Conservation (phyloP, 1,140 invertebrate genomes). For the Brachionus koreanus region DNA sequence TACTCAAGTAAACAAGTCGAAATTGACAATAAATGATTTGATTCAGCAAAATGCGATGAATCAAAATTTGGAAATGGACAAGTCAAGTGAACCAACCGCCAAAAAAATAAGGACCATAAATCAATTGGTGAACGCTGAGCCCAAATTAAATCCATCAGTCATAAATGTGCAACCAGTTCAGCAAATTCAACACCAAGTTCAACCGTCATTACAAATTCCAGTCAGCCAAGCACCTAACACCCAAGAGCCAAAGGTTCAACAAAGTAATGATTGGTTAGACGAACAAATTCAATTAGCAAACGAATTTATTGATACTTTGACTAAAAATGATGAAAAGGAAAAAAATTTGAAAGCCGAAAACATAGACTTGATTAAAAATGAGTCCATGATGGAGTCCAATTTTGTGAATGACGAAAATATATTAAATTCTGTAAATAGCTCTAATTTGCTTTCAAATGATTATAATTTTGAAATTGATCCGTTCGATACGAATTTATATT, state of each 20-base stretch:
- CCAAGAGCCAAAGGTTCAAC: neutral
- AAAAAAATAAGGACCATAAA: constrained; percentile 37
- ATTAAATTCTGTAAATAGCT: neutral
- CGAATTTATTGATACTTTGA: constrained; percentile 28
- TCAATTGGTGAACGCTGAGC: neutral
- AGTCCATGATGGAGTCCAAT: neutral
- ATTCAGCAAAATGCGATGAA: constrained; percentile 28
- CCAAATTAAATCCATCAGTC: neutral
- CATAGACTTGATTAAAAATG: neutral
- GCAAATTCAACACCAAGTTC: neutral
- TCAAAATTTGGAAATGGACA: constrained; percentile 9
- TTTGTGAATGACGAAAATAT: neutral
- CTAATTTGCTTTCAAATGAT: neutral
- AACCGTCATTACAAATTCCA: neutral
- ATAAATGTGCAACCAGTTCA: neutral
- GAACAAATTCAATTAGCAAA: constrained; percentile 29
- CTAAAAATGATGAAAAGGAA: constrained; percentile 9
- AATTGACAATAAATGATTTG: constrained; percentile 30
- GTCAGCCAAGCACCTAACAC: neutral
- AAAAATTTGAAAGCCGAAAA: neutral
- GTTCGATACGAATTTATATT: constrained; percentile 38
- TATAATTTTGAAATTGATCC: constrained; percentile 39
- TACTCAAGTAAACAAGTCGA: constrained; percentile 9
- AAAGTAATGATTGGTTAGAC: constrained; percentile 23
- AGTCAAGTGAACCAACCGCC: constrained; percentile 3